Base-by-base conservation (phyloP, 2,113 vertebrate genomes). In the Ctenodactylus gundi region DNA sequence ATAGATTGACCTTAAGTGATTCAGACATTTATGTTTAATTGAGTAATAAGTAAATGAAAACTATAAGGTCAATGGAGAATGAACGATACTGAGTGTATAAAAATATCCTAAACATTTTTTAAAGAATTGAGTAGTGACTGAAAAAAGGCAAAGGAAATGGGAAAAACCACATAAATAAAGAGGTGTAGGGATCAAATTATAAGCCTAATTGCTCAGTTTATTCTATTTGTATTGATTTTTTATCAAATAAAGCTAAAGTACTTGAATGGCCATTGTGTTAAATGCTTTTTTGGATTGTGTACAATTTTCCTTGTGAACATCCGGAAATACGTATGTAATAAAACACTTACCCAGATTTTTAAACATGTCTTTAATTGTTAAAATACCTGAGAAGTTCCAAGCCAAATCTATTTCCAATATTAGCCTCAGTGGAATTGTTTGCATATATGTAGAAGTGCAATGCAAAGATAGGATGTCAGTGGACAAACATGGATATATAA, bases 221-320 rank as follows among this genome's bases (percentile, higher is more conserved):
- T 96, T 96, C 11, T 46, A 90, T 94, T 97, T 93, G 41, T 90
- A 93, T 95, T 94, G 94, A 90, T 93, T 96, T 96, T 92, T 87
- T 97, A 92, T 96, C 92, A 68, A 96, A 85, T 68, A 68, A 93
- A 95, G 60, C 58, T 95, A 90, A 96, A 90, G 75, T 49, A 78
- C 58, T 96, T 94, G 84, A 94, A 87, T 96, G 96, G 95, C 95
- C 87, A 95, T 96, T 90, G 85, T 88, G 95, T 94, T 87, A 93
- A 94, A 95, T 93, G 88, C 85, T 87, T 88, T 95, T 93, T 94
- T 97, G 95, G 90, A 96, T 88, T 92, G 55, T 92, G 44, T 93
- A 93, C 88, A 94, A 82, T 36, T 80, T 46, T 49, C 55, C 39
- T 20, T 90, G 65, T 96, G 81, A 88, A 88, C 80, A 85, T 88